A percentile compares a stretch with the other conserved stretches of the same genome.
These are phyloP conservation scores for Stictocephala bisonia DNA, from an alignment of 2,888 invertebrate genomes.

Conservation along the genomic window DNA sequence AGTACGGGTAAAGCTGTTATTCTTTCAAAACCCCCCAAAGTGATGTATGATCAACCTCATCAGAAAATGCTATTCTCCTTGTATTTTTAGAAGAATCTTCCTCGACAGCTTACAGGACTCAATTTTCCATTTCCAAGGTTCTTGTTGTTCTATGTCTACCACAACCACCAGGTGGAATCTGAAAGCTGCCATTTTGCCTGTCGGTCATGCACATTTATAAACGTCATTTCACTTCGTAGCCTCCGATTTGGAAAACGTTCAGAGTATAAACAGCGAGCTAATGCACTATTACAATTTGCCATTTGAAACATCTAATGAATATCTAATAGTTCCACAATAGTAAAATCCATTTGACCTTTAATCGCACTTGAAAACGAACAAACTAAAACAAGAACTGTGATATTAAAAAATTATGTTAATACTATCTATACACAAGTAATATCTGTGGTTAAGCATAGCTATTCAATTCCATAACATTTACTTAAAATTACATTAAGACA, in stretches of 20 bases:
- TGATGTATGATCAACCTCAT: conserved; percentile 12
- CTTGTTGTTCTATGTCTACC: conserved; percentile 7
- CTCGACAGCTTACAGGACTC: conserved; percentile 27
- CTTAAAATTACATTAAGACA: too few relatives aligned
- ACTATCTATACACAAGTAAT: too few relatives aligned
- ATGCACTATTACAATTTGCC: too few relatives aligned
- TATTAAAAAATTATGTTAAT: too few relatives aligned
- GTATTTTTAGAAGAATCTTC: conserved; percentile 16
- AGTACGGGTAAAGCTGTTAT: conserved; percentile 17
- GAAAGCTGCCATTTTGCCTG: conserved; percentile 12
- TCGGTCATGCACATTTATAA: conserved; percentile 19
- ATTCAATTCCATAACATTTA: too few relatives aligned
- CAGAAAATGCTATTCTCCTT: conserved; percentile 3
- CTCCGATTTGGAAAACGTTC: conserved; percentile 30
- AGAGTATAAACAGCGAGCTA: too few relatives aligned
- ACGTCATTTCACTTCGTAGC: conserved; percentile 14
- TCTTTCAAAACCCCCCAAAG: conserved; percentile 25
- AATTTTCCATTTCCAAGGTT: conserved; percentile 11
- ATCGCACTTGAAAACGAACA: too few relatives aligned
- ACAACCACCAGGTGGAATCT: conserved; percentile 1
- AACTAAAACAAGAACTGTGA: too few relatives aligned
- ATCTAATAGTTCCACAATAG: too few relatives aligned
- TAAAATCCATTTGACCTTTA: too few relatives aligned
- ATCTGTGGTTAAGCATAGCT: too few relatives aligned
- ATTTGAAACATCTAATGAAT: too few relatives aligned